Base-by-base conservation (phyloP, 2,797 vertebrate genomes). In the Nyctalus aviator region DNA sequence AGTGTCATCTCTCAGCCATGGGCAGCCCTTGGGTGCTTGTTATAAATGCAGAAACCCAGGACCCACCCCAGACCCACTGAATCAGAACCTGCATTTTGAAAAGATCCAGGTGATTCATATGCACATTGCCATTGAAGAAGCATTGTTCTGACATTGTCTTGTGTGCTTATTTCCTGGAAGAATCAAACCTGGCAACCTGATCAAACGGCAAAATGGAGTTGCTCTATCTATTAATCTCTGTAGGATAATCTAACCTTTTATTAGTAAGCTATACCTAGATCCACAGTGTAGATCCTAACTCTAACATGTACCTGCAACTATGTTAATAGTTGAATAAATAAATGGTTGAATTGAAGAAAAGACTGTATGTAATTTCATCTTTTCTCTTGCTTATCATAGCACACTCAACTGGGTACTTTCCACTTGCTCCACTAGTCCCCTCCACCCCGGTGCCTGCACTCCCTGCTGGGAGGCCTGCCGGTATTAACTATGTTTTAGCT, bases 141-240 rank as follows among this genome's bases (percentile, higher is more conserved):
- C 10, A 64, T 78, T 77, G 14, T 57, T 75, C 18, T 50, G 27
- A 62, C 11, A 66, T 71, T 37, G 68, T 64, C 57, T 59, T 59
- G 25, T 87, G 59, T 62, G 23, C 48, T 88, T 95, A 37, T 91
- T 91, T 95, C 48, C 64, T 64, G 57, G 44, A 32, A 75, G 57
- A 89, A 59, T 82, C 69, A 35, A 64, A 75, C 27, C 66, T 69
- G 84, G 59, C 30, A 50, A 48, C 27, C 3, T 50, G 62, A 44
- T 73, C 18, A 72, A 37, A 35, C 46, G 14, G n/a, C 6, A 93
- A 83, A 76, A 87, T 57, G 37, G 25, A 59, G 6, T 69, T 71
- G 21, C 35, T 41, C 50, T 75, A 55, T 94, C 75, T 89, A 25
- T 79, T 86, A 64, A 72, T 14, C 18, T 91, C 32, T 57, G 10